Base-by-base conservation (phyloP, 2,113 vertebrate species). In the Platanista minor region DNA sequence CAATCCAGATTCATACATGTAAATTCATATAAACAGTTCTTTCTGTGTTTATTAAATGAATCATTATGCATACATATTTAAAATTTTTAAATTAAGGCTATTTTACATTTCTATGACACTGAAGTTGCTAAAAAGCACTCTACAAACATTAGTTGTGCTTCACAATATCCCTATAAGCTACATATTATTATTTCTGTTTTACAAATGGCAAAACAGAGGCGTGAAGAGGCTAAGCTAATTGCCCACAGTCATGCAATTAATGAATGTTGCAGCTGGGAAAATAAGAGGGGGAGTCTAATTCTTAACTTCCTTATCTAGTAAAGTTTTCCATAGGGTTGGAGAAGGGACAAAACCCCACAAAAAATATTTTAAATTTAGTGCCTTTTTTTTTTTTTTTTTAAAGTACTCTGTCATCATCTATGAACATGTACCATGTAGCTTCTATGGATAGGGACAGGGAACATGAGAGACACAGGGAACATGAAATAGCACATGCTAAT, bases 41-140 rank as follows among this genome's bases (percentile, higher is more conserved):
- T 95, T 90, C 86, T 3, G 13, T 95, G 86, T 93, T 97, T 98
- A 95, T 93, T 93, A 96, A 94, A 94, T 96, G 87, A 97, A 84
- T 97, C 77, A 96, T 96, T 97, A 91, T 94, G 78, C 82, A 90
- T 64, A 90, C 43, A 95, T 66, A 94, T 77, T 96, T 98, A 93
- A 91, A 90, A 96, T 94, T 94, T 97, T 98, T 95, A 97, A 94
- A 97, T 97, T 87, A 94, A 91, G 69, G 41, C 43, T 94, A 93
- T 87, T 98, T 97, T 97, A 95, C 66, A 97, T 96, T 95, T 96
- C 62, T 88, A 80, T 96, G 88, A 91, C 86, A 94, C 57, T 87
- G 39, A 94, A 77, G 49, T 94, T 97, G 83, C 95, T 97, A 97
- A 84, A 93, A 98, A 98, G 64, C 82, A 96, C 94, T 97, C 97